phyloP scores from a whole-genome alignment of 2,888 invertebrate species.

The Mythimna impura region DNA sequence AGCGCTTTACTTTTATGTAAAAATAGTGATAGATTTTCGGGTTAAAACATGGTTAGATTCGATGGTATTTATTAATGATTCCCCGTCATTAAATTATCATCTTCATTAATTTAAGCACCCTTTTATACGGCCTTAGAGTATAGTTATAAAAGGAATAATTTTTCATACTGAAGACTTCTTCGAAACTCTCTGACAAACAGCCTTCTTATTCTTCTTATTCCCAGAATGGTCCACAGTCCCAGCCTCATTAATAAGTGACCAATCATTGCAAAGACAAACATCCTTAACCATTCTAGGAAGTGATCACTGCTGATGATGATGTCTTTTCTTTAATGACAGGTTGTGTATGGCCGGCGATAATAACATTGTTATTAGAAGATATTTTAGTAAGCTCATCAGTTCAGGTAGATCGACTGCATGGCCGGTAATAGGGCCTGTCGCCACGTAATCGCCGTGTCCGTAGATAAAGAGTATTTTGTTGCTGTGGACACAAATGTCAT shows the following conservation, averaged over 20 bases:
- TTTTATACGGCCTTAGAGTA: constrained; percentile 16
- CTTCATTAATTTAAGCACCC: constrained; percentile 20
- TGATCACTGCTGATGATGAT: constrained; percentile 45
- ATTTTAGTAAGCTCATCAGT: constrained; percentile 59
- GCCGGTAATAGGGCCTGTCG: constrained; percentile 75
- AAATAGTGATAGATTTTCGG: constrained; percentile 20
- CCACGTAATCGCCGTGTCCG: constrained; percentile 76
- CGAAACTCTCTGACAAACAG: constrained; percentile 12
- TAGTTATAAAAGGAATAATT: constrained; percentile 7
- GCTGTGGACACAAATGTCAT: constrained; percentile 49
- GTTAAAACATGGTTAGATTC: neutral
- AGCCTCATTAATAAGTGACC: constrained; percentile 33
- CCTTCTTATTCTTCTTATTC: constrained; percentile 34
- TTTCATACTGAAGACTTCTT: constrained; percentile 22
- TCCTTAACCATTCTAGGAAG: constrained; percentile 56
- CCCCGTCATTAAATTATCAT: constrained; percentile 1
- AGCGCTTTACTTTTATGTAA: neutral
- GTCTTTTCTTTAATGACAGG: constrained; percentile 57
- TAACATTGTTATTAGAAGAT: constrained; percentile 59
- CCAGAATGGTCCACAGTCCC: constrained; percentile 33
- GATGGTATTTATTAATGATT: constrained; percentile 15
- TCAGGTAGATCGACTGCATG: constrained; percentile 65
- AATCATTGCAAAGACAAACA: constrained; percentile 51
- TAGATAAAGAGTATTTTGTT: constrained; percentile 68
- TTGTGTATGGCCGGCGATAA: constrained; percentile 46